Evolutionary conservation across 2,888 invertebrate genomes (phyloP).

Genomic region (Drosophila melanosoma): DNA sequence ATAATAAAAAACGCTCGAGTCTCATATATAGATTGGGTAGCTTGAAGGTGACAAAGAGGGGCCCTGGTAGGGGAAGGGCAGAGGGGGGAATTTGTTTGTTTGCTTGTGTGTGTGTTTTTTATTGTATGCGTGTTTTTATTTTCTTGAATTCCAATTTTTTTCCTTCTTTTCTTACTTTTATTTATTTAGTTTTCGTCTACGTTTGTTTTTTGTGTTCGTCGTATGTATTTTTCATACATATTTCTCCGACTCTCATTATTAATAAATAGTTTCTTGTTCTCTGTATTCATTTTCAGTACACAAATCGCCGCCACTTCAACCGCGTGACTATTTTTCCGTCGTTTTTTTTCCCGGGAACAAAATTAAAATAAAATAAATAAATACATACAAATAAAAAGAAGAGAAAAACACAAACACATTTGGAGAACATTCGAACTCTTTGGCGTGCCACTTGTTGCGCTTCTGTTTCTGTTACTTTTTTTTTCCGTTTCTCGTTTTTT

Average conservation of each 20-base stretch:
- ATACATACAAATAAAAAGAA: not conserved
- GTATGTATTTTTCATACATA: slow-evolving; percentile 46
- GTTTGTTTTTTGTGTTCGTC: slow-evolving; percentile 47
- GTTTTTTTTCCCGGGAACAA: not conserved
- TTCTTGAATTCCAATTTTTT: slow-evolving; percentile 62
- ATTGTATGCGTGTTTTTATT: slow-evolving; percentile 61
- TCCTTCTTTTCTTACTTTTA: slow-evolving; percentile 57
- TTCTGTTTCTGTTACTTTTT: not conserved
- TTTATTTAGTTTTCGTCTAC: slow-evolving; percentile 76
- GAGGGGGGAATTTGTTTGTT: slow-evolving; percentile 11
- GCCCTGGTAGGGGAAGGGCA: not conserved
- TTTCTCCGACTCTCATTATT: slow-evolving; percentile 70
- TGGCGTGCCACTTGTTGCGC: slow-evolving; percentile 66
- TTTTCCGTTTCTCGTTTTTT: not conserved
- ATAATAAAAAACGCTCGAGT: slow-evolving; percentile 65
- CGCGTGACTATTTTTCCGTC: slow-evolving; percentile 60
- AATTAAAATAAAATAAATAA: not conserved
- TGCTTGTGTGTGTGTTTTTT: slow-evolving; percentile 27
- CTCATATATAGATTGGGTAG: slow-evolving; percentile 59
- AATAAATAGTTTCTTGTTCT: slow-evolving; percentile 81
- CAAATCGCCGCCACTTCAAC: slow-evolving; percentile 68
- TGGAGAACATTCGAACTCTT: slow-evolving; percentile 2
- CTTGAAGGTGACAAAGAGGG: slow-evolving; percentile 40
- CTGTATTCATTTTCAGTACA: slow-evolving; percentile 75
- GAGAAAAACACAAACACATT: slow-evolving; percentile 7